Evolutionary conservation across 1,140 invertebrate species (phyloP).

Genomic region (Heliconius eleuchia): DNA sequence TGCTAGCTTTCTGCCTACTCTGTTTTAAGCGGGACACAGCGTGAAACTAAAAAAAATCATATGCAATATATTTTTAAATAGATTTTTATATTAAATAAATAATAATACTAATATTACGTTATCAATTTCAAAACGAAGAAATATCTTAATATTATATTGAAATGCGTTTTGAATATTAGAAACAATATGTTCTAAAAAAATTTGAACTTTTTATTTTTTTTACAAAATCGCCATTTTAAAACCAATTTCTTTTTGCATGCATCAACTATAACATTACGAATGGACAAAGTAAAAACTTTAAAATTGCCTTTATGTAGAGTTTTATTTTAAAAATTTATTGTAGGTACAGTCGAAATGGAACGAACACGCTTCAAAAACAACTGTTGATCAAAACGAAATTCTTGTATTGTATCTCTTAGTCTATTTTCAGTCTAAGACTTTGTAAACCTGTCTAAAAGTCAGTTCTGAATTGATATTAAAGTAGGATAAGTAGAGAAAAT

Average conservation of each 20-base stretch:
- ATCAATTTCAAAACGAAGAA: too few species aligned
- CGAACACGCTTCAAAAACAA: conserved; percentile 2
- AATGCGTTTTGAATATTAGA: too few species aligned
- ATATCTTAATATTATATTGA: too few species aligned
- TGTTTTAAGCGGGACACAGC: too few species aligned
- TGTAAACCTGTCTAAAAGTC: neutral
- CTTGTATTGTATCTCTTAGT: neutral
- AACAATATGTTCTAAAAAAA: too few species aligned
- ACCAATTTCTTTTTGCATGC: neutral
- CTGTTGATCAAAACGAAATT: conserved; percentile 11
- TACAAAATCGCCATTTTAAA: neutral
- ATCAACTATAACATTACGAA: neutral
- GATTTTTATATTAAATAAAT: too few species aligned
- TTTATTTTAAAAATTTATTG: neutral
- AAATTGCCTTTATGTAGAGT: neutral
- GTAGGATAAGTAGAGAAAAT: too few species aligned
- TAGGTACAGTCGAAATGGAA: neutral
- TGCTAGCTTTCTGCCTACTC: too few species aligned
- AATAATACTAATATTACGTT: too few species aligned
- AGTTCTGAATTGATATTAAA: neutral
- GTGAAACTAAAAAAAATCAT: too few species aligned
- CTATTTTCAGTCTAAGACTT: neutral
- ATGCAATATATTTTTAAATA: too few species aligned
- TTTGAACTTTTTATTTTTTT: too few species aligned
- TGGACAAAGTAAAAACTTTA: neutral